Evolutionary conservation across 2,888 invertebrate genomes (phyloP), one percentile per base, ranked within the genome.

Genomic region (Lysandra bellargus): DNA sequence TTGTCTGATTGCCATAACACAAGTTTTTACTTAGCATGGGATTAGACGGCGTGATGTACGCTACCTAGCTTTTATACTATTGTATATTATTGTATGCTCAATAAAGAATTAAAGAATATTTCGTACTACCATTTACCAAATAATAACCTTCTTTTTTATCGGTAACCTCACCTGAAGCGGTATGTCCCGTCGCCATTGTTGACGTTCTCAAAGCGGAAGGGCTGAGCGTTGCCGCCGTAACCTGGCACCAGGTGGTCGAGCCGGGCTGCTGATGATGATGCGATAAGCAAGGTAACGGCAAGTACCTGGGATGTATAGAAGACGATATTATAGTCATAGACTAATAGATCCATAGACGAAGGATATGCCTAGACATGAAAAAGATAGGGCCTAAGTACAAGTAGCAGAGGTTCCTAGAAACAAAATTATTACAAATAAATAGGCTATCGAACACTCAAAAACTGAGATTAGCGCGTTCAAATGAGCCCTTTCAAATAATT

Each of bases 161-260:
- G n/a, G 73, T 3, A 40, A 78, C 75, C 73, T 79, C 57, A 96
- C 96, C 96, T 96, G 89, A 95, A 96, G 82, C 95, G 95, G 85
- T 96, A 96, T 85, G 92, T 95, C 82, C 96, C 96, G 84, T 95
- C 95, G 81, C 95, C 95, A 84, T 96, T 96, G 88, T 96, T 96
- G 83, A 95, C 93, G 86, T 96, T 96, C 84, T 95, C 95, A 86
- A 95, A 96, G 82, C 92, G 92, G 81, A 95, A 89, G 83, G 96
- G 96, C 80, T 81, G 80, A 2, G 82, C 83, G 80, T 83, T 83
- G 44, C 85, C 85, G 49, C 86, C 88, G 82, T 88, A 90, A 30
- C 88, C 89, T 79, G 87, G 87, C 78, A 89, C 85, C 64, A 93
- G 85, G 81, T 92, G 92, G 79, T 93, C 93, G 80, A 93, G 85